Evolutionary conservation across 2,113 vertebrate genomes (phyloP).

Genomic region (Crotophaga sulcirostris): DNA sequence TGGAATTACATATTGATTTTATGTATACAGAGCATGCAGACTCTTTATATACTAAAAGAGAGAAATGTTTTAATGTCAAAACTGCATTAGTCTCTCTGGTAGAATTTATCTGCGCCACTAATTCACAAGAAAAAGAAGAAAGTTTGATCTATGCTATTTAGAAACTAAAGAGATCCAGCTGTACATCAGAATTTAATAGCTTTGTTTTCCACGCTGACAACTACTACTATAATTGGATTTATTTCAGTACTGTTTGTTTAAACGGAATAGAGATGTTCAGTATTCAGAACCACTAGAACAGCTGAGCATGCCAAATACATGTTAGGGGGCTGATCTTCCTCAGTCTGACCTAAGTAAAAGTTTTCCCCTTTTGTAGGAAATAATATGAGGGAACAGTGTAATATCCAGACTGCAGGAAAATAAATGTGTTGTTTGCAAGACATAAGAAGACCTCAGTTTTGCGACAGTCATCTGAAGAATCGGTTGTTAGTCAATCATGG

Average conservation of each 20-base stretch:
- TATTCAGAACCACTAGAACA: not conserved
- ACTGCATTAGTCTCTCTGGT: not conserved
- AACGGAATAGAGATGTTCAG: not conserved
- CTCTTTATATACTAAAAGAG: not conserved
- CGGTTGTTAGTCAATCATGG: not conserved
- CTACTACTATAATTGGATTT: not conserved
- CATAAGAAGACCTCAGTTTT: not conserved
- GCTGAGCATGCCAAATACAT: not conserved
- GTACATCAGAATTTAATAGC: not conserved
- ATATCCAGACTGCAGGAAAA: not conserved
- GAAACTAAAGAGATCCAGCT: not conserved
- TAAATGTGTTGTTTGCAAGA: not conserved
- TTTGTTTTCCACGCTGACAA: slow-evolving; percentile 11
- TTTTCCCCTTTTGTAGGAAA: not conserved
- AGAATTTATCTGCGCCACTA: slow-evolving; percentile 11
- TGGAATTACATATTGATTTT: slow-evolving; percentile 9
- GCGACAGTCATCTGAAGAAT: not conserved
- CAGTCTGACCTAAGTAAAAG: not conserved
- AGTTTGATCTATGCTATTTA: not conserved
- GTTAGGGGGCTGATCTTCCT: not conserved
- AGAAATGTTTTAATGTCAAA: slow-evolving; percentile 2
- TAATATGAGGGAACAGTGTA: not conserved
- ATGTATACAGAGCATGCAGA: slow-evolving; percentile 1
- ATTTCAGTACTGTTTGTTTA: not conserved
- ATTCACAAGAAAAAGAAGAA: not conserved